Percentiles rank a stretch among this genome's conserved stretches.
phyloP scores from a whole-genome alignment of 2,888 invertebrate species.

The Tipula lateralis region DNA sequence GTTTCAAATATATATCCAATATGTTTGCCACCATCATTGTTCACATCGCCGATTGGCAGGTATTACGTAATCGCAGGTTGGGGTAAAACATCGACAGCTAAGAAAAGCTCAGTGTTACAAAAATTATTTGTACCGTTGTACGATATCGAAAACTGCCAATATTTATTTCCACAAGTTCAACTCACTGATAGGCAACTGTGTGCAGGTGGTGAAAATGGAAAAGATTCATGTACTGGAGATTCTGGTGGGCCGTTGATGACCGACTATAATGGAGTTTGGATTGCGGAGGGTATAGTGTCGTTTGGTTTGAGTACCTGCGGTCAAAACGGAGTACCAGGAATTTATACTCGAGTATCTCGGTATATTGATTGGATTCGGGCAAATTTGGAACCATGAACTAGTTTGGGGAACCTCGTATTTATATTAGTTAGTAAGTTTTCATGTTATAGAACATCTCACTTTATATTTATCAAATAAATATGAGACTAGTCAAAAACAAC shows the following conservation, averaged over 20 bases:
- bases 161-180: slow-evolving; percentile 41
- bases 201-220: slow-evolving; percentile 61
- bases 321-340: slow-evolving; percentile 58
- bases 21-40: slow-evolving; percentile 50
- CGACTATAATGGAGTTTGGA: slow-evolving; percentile 51
- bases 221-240: slow-evolving; percentile 71
- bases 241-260: slow-evolving; percentile 74
- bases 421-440: no score
- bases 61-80: slow-evolving; percentile 58
- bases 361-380: slow-evolving; percentile 53
- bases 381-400: slow-evolving; percentile 38
- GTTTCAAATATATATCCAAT: slow-evolving; percentile 58
- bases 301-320: slow-evolving; percentile 61
- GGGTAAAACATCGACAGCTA: slow-evolving; percentile 56
- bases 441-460: no score
- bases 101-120: slow-evolving; percentile 54
- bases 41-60: slow-evolving; percentile 47
- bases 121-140: slow-evolving; percentile 53
- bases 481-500: no score
- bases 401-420: no score
- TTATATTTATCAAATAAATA: no score
- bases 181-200: slow-evolving; percentile 55
- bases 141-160: slow-evolving; percentile 50
- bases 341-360: slow-evolving; percentile 59
- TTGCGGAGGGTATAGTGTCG: slow-evolving; percentile 61